Conservation (phyloP, 2,797 vertebrate species). For the Sandelia bainsii region DNA sequence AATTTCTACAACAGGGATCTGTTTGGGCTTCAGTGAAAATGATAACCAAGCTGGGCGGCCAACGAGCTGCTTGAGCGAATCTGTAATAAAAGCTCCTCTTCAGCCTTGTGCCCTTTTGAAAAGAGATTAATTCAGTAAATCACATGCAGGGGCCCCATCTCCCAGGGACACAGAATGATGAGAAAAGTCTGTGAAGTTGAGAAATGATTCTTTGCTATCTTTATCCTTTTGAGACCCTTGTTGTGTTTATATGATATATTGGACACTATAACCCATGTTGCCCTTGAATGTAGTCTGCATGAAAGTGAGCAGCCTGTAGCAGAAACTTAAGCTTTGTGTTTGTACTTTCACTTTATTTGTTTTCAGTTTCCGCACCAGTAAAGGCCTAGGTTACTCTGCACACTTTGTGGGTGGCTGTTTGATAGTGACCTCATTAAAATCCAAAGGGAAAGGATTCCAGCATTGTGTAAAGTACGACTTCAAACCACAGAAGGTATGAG, state of each 20-base stretch:
- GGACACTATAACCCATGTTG: constrained; percentile 13
- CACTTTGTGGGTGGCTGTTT: constrained; percentile 98
- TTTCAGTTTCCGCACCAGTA: constrained; percentile 95
- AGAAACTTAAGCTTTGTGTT: constrained; percentile 26
- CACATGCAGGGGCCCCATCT: constrained; percentile 41
- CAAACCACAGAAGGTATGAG: constrained; percentile 96
- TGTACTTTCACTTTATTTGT: constrained; percentile 39
- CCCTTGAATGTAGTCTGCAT: constrained; percentile 23
- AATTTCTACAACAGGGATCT: constrained; percentile 65
- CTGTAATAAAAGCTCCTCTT: constrained; percentile 61
- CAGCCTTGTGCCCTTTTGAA: constrained; percentile 58
- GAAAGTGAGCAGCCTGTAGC: constrained; percentile 22
- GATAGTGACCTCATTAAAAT: constrained; percentile 96
- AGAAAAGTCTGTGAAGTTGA: constrained; percentile 45
- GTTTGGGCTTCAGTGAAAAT: constrained; percentile 56
- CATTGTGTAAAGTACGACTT: constrained; percentile 99
- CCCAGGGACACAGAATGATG: constrained; percentile 26
- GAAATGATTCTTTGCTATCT: constrained; percentile 48
- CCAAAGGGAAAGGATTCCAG: constrained; percentile 98
- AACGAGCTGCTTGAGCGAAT: constrained; percentile 45
- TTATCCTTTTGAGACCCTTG: constrained; percentile 35
- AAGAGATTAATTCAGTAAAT: constrained; percentile 76
- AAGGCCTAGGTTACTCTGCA: constrained; percentile 98
- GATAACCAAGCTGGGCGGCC: constrained; percentile 32
- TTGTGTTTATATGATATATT: constrained; percentile 38